Evolutionary conservation across 2,797 vertebrate species (phyloP), one percentile per base, ranked within the genome.

Genomic region (Rhodeus uyekii): DNA sequence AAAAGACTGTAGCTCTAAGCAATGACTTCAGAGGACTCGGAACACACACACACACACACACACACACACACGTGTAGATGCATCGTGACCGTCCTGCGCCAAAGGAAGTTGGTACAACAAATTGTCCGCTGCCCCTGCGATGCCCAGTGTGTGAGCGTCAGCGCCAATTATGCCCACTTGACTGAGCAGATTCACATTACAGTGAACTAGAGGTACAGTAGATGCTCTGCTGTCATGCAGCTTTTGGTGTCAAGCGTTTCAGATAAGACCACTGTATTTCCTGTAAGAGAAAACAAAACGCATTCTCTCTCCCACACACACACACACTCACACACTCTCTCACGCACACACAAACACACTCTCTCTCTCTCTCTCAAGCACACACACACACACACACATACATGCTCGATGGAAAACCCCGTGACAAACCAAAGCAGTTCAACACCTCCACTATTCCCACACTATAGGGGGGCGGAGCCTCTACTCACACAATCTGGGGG

Each of bases 1-100:
- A 65, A 72, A 76, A 34, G 81, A 88, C 85, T 90, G 82, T 83
- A 89, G 79, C 88, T 90, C 86, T 87, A 87, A 90, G 87, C 55
- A 82, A 77, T 67, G 74, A 80, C 83, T 88, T 92, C 92, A 87
- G 87, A 86, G 24, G 27, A 60, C 55, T 6, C 58, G 27, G 85
- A 87, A 78, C 87, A 87, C 86, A 44, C 82, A 42, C 29, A 34
- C 81, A 38, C 27, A 44, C 58, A 64, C 36, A 22, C 48, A 55
- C 27, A 10, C 60, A 75, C 64, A 63, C 24, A 68, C 68, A 78
- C 55, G 77, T 29, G 24, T 19, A 58, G 38, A 81, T 42, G 60
- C 71, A 85, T 84, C 80, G 77, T 86, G 88, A 89, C 87, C 39
- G 55, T 83, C 63, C 87, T 87, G 78, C 5, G 86, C 88, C 72